Conservation (phyloP, 2,113 vertebrate genomes). For the Malurus alboscapulatus region DNA sequence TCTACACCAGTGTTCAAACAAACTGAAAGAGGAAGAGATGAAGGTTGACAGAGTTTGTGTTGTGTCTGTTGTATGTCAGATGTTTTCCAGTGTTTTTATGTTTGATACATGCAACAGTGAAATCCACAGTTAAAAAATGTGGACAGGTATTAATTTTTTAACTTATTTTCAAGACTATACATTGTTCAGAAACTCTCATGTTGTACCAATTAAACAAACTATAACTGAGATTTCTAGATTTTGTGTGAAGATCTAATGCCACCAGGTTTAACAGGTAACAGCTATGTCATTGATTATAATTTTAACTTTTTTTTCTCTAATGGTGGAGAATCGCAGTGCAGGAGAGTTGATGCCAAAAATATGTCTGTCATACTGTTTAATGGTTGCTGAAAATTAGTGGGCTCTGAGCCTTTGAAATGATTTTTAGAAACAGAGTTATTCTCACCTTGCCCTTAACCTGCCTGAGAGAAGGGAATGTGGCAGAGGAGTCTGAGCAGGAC, state of each 20-base stretch:
- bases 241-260: not conserved
- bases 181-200: not conserved
- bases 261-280: not conserved
- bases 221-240: not conserved
- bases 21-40: not conserved
- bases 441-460: not conserved
- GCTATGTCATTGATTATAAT: not conserved
- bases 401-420: not conserved
- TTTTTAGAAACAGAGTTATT: not conserved
- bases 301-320: not conserved
- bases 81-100: not conserved
- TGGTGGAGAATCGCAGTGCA: not conserved
- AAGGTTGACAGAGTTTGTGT: not conserved
- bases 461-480: not conserved
- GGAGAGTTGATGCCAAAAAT: not conserved
- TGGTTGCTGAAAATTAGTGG: not conserved
- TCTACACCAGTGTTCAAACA: not conserved
- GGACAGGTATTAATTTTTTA: not conserved
- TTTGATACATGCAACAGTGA: not conserved
- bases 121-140: not conserved
- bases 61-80: not conserved
- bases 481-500: not conserved
- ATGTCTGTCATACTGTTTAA: not conserved
- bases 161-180: not conserved
- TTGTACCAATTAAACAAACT: not conserved